Base-by-base conservation (phyloP, 2,888 invertebrate species). In the Drosophila falleni region DNA sequence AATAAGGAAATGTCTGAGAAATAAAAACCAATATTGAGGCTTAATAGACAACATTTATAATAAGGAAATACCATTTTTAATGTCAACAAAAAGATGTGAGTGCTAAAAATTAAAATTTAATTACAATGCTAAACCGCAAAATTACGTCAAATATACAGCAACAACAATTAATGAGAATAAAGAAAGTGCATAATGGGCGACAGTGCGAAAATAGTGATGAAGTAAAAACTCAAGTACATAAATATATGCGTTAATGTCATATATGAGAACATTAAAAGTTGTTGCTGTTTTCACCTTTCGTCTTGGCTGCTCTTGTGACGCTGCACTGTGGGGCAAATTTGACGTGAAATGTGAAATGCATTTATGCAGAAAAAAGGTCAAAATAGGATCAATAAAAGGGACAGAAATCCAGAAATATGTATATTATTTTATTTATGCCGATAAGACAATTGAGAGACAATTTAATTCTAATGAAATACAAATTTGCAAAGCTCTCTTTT, bases 21-120 rank as follows among this genome's bases (percentile, higher is more conserved):
- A 8, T 19, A n/a, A 10, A 35, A 54, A 19, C 54, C 53, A 72
- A 73, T 60, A 67, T 71, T 61, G 56, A 53, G 46, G 33, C 58
- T 63, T 60, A 65, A 71, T 61, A n/a, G 31, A 15, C 23, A 46
- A 59, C 42, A 19, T 69, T 74, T 61, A 53, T 42, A 29, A 5
- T 3, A 1, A 2, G 42, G 11, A 19, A 44, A 8, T 10, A 41
- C 33, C 33, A 8, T 1, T 15, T 13, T 8, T 1, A 8, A n/a
- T 13, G 23, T 13, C 64, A 56, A 41, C 53, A 60, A 42, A 26
- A 46, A 39, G 29, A 26, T 46, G 54, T 46, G 46, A 62, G 55
- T 41, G 71, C 56, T 67, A 56, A 50, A 72, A 78, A 71, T 63
- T 49, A 16, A 62, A 77, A 58, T 81, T 82, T 81, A 82, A 85